Percentiles rank a stretch among this genome's conserved stretches.
These are phyloP conservation scores for Hydropotes inermis DNA, from an alignment of 2,113 vertebrate genomes.

Conservation along the genomic window DNA sequence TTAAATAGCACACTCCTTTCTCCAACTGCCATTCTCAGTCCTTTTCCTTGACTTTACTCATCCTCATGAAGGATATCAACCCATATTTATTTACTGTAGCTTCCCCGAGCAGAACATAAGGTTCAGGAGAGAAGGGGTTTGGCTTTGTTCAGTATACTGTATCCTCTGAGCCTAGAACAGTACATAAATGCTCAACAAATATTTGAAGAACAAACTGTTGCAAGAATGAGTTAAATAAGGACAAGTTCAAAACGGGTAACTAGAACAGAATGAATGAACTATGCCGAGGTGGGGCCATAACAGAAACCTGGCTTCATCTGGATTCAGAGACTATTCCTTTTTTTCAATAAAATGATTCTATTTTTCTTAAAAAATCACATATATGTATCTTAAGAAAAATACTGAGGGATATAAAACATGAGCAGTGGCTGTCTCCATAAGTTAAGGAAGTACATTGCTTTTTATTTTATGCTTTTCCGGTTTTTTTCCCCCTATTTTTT, in stretches of 20 bases:
- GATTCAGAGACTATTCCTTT: background rate
- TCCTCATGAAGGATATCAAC: background rate
- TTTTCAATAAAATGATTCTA: background rate
- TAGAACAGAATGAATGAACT: background rate
- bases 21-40: background rate
- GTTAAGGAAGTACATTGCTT: background rate
- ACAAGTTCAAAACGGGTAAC: background rate
- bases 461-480: background rate
- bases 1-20: background rate
- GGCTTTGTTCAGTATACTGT: background rate
- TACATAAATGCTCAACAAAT: background rate
- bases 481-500: background rate
- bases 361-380: background rate
- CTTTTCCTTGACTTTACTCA: background rate
- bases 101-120: background rate
- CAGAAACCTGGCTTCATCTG: background rate
- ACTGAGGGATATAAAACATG: background rate
- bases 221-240: background rate
- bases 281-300: background rate
- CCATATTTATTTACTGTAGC: background rate
- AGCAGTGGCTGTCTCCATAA: background rate
- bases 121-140: background rate
- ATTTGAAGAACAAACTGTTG: constrained; percentile 6
- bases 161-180: background rate
- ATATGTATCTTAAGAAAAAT: background rate